phyloP scores from a whole-genome alignment of 2,888 invertebrate genomes.

The Frankliniella intonsa region DNA sequence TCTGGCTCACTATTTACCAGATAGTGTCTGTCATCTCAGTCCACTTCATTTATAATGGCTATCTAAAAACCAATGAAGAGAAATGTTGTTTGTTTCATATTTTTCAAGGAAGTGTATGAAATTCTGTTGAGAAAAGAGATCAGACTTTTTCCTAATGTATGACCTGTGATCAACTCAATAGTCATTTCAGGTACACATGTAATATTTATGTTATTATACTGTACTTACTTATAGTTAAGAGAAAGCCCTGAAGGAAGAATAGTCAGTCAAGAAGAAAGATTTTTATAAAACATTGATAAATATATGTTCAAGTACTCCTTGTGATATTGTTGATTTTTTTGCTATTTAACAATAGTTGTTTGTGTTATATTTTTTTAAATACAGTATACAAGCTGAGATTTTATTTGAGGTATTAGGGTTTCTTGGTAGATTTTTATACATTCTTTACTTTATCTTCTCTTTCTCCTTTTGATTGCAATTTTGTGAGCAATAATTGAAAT shows the following conservation, averaged over 20 bases:
- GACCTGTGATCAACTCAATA: not conserved
- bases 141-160: not conserved
- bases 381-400: too few species aligned
- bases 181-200: not conserved
- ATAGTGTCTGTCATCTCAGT: too few species aligned
- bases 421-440: not conserved
- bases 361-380: not conserved
- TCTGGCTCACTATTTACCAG: too few species aligned
- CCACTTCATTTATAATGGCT: too few species aligned
- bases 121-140: not conserved
- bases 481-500: not conserved
- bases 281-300: not conserved
- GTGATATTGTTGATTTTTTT: not conserved
- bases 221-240: not conserved
- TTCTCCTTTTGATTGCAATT: not conserved
- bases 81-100: not conserved
- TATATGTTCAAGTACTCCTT: not conserved
- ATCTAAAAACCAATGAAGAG: too few species aligned
- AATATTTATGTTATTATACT: not conserved
- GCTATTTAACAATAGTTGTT: too few species aligned
- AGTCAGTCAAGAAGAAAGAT: not conserved
- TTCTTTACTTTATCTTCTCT: not conserved
- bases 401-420: not conserved
- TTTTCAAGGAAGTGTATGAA: not conserved
- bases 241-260: not conserved